Percentiles rank a stretch among this genome's conserved stretches.
Conservation (phyloP, 2,888 invertebrate species). For the Dryobota labecula region DNA sequence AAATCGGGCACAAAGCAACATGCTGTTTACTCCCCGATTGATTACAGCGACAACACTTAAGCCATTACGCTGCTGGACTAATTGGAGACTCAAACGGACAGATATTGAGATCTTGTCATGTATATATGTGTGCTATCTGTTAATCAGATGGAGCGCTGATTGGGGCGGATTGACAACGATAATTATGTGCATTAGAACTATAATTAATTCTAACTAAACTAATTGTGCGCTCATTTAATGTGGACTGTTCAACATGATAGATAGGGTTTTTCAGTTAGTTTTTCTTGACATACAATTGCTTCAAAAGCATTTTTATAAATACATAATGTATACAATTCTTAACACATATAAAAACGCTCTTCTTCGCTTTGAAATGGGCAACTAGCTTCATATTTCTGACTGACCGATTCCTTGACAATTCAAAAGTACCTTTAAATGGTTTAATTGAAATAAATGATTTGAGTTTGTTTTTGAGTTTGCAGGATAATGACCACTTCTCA, state of each 20-base stretch:
- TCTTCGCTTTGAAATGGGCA: too few species aligned
- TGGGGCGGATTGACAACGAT: slow-evolving; percentile 34
- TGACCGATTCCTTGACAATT: too few species aligned
- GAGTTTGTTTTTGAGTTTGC: too few species aligned
- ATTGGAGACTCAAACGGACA: slow-evolving; percentile 73
- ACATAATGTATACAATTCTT: neutral
- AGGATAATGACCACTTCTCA: neutral
- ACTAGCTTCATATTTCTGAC: too few species aligned
- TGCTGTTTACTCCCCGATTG: slow-evolving; percentile 76
- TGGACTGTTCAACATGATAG: neutral
- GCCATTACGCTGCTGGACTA: slow-evolving; percentile 73
- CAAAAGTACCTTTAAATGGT: too few species aligned
- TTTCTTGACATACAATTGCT: neutral
- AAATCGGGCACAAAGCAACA: slow-evolving; percentile 73
- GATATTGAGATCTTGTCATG: slow-evolving; percentile 44
- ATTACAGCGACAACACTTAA: slow-evolving; percentile 74
- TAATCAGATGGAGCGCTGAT: slow-evolving; percentile 62
- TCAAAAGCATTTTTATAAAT: neutral
- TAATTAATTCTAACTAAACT: slow-evolving; percentile 46
- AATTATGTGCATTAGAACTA: slow-evolving; percentile 32
- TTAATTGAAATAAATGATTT: too few species aligned
- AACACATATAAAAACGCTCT: neutral
- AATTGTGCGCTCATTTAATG: neutral
- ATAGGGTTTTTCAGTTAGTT: neutral
- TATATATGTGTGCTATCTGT: slow-evolving; percentile 39